Evolutionary conservation across 2,113 vertebrate species (phyloP), one percentile per base, ranked within the genome.

Genomic region (Rynchops niger): DNA sequence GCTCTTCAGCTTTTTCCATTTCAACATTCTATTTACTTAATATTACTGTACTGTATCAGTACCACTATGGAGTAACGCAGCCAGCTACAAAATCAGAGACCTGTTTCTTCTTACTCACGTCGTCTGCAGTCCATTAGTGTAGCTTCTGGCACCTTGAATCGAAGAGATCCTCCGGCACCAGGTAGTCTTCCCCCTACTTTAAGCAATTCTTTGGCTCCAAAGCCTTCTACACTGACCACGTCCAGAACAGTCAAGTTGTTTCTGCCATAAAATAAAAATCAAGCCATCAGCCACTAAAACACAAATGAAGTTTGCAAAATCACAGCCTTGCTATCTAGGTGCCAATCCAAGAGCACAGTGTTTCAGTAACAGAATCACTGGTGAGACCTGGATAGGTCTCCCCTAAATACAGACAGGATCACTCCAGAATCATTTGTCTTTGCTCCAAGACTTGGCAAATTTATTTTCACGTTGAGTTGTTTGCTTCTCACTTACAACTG

Each of bases 111-210:
- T 59, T 69, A 98, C 99, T 99, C 97, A 99, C 99, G 99, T 94
- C 98, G 98, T 66, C 98, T 98, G 96, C 99, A 99, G 97, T 99
- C 99, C 99, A 99, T 99, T 7, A 99, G 98, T 1, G 99, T 99
- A 26, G 99, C 99, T 94, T 99, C 99, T 22, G 99, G 99, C 76
- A 99, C 99, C 40, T 99, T 99, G 93, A 99, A 99, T 62, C 99
- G 98, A 53, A 99, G 98, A 0, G 99, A 99, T 9, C 99, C 98
- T 65, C 99, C 99, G 1, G 98, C 88, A 5, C 99, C 99, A 1
- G 99, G 99, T 12, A 99, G 97, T 81, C 99, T 99, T 47, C 99
- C 99, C 3, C 99, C 99, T 6, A 99, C 98, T 95, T 98, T 99
- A 59, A 99, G 98, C 80, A 99, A 96, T 97, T 99, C 99, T 96